Evolutionary conservation across 2,113 vertebrate species (phyloP).

Genomic region (Phalacrocorax aristotelis): DNA sequence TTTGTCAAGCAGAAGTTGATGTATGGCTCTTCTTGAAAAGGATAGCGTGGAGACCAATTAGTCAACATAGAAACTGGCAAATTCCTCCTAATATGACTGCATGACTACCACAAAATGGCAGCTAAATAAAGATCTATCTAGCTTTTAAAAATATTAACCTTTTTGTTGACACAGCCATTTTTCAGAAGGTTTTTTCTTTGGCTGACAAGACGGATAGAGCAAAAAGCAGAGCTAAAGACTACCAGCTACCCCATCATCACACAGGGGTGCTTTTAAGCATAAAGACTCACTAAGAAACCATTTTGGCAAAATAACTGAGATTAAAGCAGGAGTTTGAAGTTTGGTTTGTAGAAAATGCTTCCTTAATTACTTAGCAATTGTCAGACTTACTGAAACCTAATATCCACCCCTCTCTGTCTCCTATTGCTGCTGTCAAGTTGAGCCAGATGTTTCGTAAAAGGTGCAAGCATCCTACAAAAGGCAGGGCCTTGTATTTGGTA

Average conservation of each 20-base stretch:
- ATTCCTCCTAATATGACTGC: neutral
- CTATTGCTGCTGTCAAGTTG: neutral
- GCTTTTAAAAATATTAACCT: conserved; percentile 38
- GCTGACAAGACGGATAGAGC: neutral
- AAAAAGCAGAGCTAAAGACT: neutral
- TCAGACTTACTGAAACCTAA: neutral
- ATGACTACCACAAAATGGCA: conserved; percentile 3
- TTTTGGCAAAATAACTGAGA: conserved; percentile 3
- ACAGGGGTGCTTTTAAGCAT: neutral
- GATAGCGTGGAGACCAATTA: conserved; percentile 27
- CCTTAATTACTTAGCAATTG: conserved; percentile 6
- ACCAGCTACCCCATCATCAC: neutral
- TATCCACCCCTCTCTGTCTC: neutral
- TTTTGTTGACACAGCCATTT: neutral
- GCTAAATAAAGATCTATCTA: conserved; percentile 26
- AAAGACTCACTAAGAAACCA: neutral
- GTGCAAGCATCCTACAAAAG: neutral
- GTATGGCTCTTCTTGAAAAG: neutral
- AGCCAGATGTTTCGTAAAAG: neutral
- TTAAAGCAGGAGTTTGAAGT: neutral
- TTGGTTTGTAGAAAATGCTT: neutral
- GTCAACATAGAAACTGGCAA: neutral
- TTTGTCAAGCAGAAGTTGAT: conserved; percentile 22
- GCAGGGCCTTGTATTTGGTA: neutral
- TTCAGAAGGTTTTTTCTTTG: neutral